Conservation (phyloP, 2,888 invertebrate species). For the Troides helena region DNA sequence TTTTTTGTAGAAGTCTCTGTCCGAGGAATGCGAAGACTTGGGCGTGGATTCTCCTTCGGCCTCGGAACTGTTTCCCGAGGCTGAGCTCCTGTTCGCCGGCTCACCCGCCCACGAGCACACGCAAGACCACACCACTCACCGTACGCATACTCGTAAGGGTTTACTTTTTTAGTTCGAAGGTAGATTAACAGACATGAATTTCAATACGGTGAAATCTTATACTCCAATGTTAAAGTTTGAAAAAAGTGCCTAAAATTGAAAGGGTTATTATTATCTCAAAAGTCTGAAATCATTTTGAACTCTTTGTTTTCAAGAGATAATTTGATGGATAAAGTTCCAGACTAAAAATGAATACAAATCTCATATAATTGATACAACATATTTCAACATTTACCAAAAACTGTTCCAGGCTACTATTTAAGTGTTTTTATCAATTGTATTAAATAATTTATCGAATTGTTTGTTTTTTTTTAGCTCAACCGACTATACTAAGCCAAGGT, state of each 20-base stretch:
- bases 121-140: conserved; percentile 49
- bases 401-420: no score
- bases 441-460: background rate
- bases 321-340: no score
- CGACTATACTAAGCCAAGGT: conserved; percentile 49
- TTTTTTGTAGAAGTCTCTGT: conserved; percentile 83
- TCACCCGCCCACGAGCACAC: conserved; percentile 85
- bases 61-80: conserved; percentile 88
- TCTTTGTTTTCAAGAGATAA: no score
- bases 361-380: no score
- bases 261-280: no score
- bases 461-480: conserved; percentile 53
- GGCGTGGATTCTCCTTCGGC: conserved; percentile 91
- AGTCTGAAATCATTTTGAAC: no score
- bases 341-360: no score
- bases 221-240: no score
- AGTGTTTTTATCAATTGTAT: background rate
- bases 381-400: no score
- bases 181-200: no score
- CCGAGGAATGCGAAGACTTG: conserved; percentile 89
- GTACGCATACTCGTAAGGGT: conserved; percentile 59
- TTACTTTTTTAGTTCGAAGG: background rate
- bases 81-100: conserved; percentile 85
- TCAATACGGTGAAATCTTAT: no score
- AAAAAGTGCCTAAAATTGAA: no score